Conservation (phyloP, 2,888 invertebrate species). For the Drosophila recens region DNA sequence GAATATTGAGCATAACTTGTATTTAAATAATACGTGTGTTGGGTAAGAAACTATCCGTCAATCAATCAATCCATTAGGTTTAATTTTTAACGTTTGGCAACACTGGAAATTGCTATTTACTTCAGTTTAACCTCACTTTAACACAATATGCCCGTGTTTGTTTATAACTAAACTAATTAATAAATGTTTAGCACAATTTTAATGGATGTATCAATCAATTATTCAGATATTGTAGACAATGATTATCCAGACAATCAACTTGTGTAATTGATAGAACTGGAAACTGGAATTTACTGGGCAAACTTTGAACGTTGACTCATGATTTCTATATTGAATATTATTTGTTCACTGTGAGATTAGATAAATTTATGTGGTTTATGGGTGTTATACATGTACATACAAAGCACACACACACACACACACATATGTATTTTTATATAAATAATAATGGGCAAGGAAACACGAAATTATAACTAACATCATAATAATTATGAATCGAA, state of each 20-base stretch:
- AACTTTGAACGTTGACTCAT: slow-evolving; percentile 49
- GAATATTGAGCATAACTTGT: not conserved
- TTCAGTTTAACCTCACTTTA: slow-evolving; percentile 49
- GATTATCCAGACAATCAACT: slow-evolving; percentile 16
- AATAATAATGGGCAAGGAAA: slow-evolving; percentile 37
- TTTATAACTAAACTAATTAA: slow-evolving; percentile 22
- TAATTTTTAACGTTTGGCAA: not conserved
- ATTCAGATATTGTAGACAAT: not conserved
- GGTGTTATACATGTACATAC: slow-evolving; percentile 32
- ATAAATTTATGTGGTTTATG: slow-evolving; percentile 36
- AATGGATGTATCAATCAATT: slow-evolving; percentile 4
- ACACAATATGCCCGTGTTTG: slow-evolving; percentile 1
- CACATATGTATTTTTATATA: slow-evolving; percentile 2
- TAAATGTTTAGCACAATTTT: slow-evolving; percentile 4
- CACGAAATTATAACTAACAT: slow-evolving; percentile 39
- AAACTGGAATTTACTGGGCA: not conserved
- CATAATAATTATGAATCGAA: slow-evolving; percentile 12
- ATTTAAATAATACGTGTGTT: not conserved
- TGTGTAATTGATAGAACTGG: slow-evolving; percentile 1
- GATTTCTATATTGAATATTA: not conserved
- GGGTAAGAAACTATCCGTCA: slow-evolving; percentile 28
- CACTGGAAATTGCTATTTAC: not conserved
- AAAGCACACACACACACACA: slow-evolving; percentile 22
- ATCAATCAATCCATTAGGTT: not conserved
- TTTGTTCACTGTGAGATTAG: slow-evolving; percentile 40